A percentile compares a stretch with the other conserved stretches of the same genome.
These are phyloP conservation scores for Vombatus ursinus DNA, from an alignment of 2,113 vertebrate species.

Conservation along the genomic window DNA sequence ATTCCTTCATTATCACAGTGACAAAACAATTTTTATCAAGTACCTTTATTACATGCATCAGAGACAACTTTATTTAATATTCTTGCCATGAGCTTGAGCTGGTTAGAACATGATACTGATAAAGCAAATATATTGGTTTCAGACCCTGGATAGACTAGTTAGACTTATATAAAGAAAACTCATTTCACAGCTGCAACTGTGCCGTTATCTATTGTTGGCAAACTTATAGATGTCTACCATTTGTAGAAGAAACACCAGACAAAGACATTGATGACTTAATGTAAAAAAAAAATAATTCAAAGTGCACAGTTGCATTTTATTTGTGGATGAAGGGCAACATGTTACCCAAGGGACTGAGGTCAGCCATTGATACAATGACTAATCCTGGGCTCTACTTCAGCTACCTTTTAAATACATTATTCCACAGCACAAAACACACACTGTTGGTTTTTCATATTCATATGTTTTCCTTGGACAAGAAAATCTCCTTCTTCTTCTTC, in stretches of 20 bases:
- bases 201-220: background rate
- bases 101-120: background rate
- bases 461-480: conserved; percentile 30
- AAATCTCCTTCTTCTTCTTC: no score
- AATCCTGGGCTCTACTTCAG: background rate
- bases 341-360: background rate
- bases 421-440: conserved; percentile 46
- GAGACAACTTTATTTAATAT: conserved; percentile 21
- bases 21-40: conserved; percentile 18
- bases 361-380: background rate
- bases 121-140: conserved; percentile 7
- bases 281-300: background rate
- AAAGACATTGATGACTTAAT: background rate
- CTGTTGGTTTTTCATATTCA: conserved; percentile 18
- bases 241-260: background rate
- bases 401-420: conserved; percentile 43
- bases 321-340: background rate
- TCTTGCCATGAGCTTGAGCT: background rate
- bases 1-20: background rate
- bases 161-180: background rate
- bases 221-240: background rate
- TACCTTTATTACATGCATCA: background rate
- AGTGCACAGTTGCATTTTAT: background rate
- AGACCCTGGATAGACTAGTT: conserved; percentile 15
- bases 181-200: background rate